Conservation (phyloP, 2,113 vertebrate species). For the Corythoichthys haematopterus region DNA sequence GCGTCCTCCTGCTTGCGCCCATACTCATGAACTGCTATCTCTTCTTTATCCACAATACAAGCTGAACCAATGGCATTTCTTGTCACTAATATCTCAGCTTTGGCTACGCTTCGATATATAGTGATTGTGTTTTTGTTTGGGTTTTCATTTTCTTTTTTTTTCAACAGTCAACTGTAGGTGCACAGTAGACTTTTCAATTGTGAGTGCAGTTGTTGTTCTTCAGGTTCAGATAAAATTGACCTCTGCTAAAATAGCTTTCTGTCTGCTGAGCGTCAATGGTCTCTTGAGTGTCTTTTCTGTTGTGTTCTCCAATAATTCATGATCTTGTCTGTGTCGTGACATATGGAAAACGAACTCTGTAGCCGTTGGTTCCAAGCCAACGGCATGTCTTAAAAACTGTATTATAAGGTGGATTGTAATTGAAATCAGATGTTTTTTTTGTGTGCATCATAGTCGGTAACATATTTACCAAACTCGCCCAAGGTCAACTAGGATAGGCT, state of each 20-base stretch:
- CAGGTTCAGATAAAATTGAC: conserved; percentile 30
- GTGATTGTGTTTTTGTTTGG: conserved; percentile 26
- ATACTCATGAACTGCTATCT: conserved; percentile 19
- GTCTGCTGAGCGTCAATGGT: conserved; percentile 13
- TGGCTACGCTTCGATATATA: conserved; percentile 19
- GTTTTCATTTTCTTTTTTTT: conserved; percentile 9
- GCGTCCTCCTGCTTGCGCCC: conserved; percentile 17
- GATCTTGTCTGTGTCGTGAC: background rate
- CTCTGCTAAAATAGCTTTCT: conserved; percentile 10
- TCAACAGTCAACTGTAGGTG: background rate
- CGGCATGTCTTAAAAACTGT: background rate
- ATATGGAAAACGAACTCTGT: background rate
- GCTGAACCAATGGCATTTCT: conserved; percentile 43
- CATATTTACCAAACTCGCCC: background rate
- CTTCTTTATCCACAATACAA: conserved; percentile 8
- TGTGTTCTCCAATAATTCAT: conserved; percentile 23
- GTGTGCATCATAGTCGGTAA: background rate
- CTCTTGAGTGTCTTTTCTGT: conserved; percentile 27
- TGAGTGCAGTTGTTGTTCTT: conserved; percentile 10
- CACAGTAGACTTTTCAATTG: conserved; percentile 18
- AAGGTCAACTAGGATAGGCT: background rate
- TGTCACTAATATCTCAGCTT: conserved; percentile 30
- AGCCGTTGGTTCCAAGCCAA: background rate
- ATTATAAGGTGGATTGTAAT: too few relatives aligned
- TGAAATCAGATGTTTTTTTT: too few relatives aligned